A percentile compares a stretch with the other conserved stretches of the same genome.
phyloP scores from a whole-genome alignment of 2,797 vertebrate genomes.

The Linurgus olivaceus region DNA sequence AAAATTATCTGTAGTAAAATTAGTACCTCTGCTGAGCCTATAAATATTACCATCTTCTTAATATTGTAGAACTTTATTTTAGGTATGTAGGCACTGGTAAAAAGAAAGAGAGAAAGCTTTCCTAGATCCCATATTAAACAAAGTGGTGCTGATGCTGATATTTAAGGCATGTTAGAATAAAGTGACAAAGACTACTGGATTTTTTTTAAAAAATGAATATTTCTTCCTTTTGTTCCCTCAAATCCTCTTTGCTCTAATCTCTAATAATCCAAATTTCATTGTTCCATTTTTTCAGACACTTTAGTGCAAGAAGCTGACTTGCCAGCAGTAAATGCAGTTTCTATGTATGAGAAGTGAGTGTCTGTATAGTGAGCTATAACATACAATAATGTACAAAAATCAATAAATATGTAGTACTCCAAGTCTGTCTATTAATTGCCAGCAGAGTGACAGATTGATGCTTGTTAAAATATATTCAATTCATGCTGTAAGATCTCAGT shows the following conservation, averaged over 20 bases:
- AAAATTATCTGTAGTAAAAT: background rate
- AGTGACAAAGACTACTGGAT: background rate
- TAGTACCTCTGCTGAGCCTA: background rate
- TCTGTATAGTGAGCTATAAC: background rate
- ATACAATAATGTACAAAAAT: background rate
- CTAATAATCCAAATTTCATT: background rate
- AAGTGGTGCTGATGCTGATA: background rate
- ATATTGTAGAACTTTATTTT: background rate
- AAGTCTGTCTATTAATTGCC: slow-evolving; percentile 18
- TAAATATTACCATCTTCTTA: background rate
- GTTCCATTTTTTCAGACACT: background rate
- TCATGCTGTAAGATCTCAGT: background rate
- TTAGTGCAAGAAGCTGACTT: background rate
- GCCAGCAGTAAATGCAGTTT: background rate
- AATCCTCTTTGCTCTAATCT: background rate
- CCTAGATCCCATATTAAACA: background rate
- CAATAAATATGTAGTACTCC: background rate
- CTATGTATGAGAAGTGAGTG: background rate
- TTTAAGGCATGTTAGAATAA: background rate
- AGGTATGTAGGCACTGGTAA: background rate
- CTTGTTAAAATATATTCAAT: slow-evolving; percentile 18
- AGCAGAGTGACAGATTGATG: background rate
- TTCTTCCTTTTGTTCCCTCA: background rate
- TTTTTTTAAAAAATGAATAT: background rate
- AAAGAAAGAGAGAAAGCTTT: background rate